Evolutionary conservation across 1,140 invertebrate species (phyloP), one percentile per base, ranked within the genome.

Genomic region (Rhynchophorus ferrugineus): DNA sequence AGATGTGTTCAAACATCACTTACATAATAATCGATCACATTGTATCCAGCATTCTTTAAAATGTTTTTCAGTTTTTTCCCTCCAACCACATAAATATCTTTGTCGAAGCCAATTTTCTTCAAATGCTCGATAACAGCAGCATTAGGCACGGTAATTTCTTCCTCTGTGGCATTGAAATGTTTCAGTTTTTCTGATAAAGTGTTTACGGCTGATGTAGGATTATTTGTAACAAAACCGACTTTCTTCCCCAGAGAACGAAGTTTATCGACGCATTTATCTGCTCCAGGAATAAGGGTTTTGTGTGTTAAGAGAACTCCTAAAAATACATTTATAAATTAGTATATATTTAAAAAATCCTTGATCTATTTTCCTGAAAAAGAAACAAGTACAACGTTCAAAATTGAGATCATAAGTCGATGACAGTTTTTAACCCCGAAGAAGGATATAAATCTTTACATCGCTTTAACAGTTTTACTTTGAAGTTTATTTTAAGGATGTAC

Each of bases 11-110:
- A n/a, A n/a, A n/a, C n/a, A n/a, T 5, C 5, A 29, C 11, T 29
- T 29, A 46, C 44, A n/a, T 47, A 20, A 37, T 36, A 47, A 14
- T 47, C 44, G 3, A 47, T 34, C 3, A 47, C 14, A 14, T 47
- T 47, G 36, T 47, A 47, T 2, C 44, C 44, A 16, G 35, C 44
- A 1, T 35, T 29, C 18, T 19, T 35, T 8, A 47, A 21, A 3
- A 18, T 13, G 5, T 21, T 35, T 37, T 47, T 47, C 8, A 16
- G 11, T n/a, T 20, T 3, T 8, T 11, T n/a, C 2, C 29, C 7
- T 35, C 44, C 29, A 16, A 47, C 24, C 16, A 47, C 34, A 36
- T 47, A 47, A 18, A 47, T 47, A 20, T 47, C 44, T 16, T 21
- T 20, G 11, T 18, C 16, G 36, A 47, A 47, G 11, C 21, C 21